These are phyloP conservation scores for Pycnonotus jocosus DNA, from an alignment of 2,113 vertebrate genomes.

Conservation along the genomic window DNA sequence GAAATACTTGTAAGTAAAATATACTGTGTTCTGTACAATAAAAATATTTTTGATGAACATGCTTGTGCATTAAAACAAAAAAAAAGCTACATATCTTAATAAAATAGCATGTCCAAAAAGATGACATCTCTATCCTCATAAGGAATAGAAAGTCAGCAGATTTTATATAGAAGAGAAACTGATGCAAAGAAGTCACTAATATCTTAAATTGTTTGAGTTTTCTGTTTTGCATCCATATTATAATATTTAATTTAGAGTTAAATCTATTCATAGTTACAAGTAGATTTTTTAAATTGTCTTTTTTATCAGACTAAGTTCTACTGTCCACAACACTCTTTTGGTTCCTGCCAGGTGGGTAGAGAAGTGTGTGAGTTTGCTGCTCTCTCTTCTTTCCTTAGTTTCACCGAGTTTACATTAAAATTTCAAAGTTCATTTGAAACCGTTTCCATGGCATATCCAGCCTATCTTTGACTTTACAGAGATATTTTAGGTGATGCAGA, in stretches of 20 bases:
- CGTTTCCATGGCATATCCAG: not conserved
- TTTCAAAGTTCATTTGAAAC: not conserved
- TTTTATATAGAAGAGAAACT: not conserved
- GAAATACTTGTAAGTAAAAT: not conserved
- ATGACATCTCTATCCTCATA: not conserved
- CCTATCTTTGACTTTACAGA: not conserved
- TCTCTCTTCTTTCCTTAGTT: not conserved
- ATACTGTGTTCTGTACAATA: not conserved
- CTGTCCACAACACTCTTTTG: not conserved
- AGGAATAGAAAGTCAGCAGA: not conserved
- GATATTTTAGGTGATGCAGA: not conserved
- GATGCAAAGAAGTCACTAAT: not conserved
- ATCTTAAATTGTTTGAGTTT: not conserved
- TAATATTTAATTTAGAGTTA: not conserved
- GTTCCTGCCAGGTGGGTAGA: not conserved
- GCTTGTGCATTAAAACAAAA: not conserved
- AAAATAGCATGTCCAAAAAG: not conserved
- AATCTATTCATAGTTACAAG: not conserved
- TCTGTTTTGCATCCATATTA: not conserved
- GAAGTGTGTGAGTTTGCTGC: not conserved
- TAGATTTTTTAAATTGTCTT: not conserved
- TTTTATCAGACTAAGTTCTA: not conserved
- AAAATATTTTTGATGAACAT: not conserved
- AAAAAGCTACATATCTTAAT: not conserved
- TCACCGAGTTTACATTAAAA: not conserved